Evolutionary conservation across 2,113 vertebrate genomes (phyloP), one percentile per base, ranked within the genome.

Genomic region (Gnathonemus longibarbis): DNA sequence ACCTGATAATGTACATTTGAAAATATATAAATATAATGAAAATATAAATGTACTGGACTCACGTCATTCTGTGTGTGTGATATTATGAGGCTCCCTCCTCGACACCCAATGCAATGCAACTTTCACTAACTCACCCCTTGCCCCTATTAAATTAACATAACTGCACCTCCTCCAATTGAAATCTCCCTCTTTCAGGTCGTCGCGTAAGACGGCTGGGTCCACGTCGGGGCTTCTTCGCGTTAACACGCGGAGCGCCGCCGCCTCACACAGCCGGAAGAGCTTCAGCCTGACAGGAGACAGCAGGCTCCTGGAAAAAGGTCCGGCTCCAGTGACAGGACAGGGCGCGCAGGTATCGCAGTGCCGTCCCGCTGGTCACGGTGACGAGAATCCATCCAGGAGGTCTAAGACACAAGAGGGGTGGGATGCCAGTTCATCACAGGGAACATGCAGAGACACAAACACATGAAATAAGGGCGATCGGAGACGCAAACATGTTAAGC

Each of bases 221-320:
- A 80, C 48, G 31, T 92, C 91, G 10, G 93, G 90, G 10, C 39
- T 90, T 52, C 89, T 89, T 6, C 77, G 85, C 48, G 5, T 84
- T 11, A 93, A 86, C 10, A 53, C 70, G 15, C 80, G 48, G 27
- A 91, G 87, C 39, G 74, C 48, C 3, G 62, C 84, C 13, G 31
- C 52, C 0, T 93, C 92, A 2, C 2, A 90, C 0, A 92, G 91
- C 85, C 86, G 92, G 19, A 92, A 87, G 88, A 93, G 92, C 50
- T 91, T 91, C 31, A 83, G 86, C 88, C 87, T 93, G 70, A 52
- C 74, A 7, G 90, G 70, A 70, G 93, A 91, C 88, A 91, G 92
- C 90, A 93, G 91, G 89, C 39, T 91, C 39, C 19, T 91, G 4
- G 94, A 94, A 17, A 94, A 93, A 90, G 70, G 62, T 66, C 89